These are phyloP conservation scores for Cyphomyrus plagiostoma DNA, from an alignment of 2,113 vertebrate genomes.

Conservation along the genomic window DNA sequence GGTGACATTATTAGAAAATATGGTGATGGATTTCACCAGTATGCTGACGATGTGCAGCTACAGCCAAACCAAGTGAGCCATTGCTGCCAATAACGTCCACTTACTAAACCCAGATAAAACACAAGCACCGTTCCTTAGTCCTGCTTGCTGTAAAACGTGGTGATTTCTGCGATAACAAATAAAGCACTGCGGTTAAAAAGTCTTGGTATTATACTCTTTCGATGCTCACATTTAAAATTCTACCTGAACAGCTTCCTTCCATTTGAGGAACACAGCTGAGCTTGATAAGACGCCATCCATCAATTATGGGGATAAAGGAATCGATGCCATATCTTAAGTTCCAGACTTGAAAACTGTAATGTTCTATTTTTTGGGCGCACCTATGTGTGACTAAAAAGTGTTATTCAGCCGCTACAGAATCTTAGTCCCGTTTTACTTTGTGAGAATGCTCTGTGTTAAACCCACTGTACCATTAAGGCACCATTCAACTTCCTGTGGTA, in stretches of 20 bases:
- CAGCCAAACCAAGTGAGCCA: not conserved
- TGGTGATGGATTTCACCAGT: not conserved
- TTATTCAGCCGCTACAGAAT: not conserved
- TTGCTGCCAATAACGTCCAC: not conserved
- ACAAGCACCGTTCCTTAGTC: not conserved
- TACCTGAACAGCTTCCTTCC: not conserved
- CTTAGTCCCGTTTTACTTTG: not conserved
- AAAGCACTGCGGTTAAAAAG: not conserved
- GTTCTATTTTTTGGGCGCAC: not conserved
- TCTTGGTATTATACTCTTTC: not conserved
- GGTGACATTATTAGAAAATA: not conserved
- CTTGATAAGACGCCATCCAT: not conserved
- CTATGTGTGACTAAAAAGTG: not conserved
- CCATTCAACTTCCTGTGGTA: not conserved
- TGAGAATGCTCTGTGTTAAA: not conserved
- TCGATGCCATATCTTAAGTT: not conserved
- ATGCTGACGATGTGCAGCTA: not conserved
- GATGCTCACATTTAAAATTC: not conserved
- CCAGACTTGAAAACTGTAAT: not conserved
- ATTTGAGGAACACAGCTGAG: not conserved
- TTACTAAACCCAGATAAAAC: not conserved
- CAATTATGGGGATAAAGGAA: not conserved
- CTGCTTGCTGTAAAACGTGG: not conserved
- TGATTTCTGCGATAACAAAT: not conserved
- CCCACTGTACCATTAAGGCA: not conserved